These are phyloP conservation scores for Belonocnema kinseyi DNA, from an alignment of 1,140 invertebrate species.

Conservation along the genomic window DNA sequence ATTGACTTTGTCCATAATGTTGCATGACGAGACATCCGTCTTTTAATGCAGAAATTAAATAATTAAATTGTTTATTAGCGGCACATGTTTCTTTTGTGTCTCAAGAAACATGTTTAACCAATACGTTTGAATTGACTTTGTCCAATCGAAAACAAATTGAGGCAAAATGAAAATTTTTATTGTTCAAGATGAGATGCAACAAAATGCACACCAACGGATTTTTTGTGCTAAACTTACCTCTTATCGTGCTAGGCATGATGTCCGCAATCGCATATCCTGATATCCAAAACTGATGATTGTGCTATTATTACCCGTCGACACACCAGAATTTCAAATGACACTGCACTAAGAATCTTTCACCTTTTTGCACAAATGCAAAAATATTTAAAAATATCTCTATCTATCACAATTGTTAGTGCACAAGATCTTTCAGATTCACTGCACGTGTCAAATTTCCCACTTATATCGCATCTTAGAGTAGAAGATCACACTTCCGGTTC, in stretches of 20 bases:
- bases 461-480: slow-evolving; percentile 55
- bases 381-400: not conserved
- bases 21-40: too few relatives aligned
- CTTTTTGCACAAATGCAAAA: slow-evolving; percentile 3
- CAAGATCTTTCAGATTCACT: not conserved
- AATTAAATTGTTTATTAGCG: too few relatives aligned
- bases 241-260: slow-evolving; percentile 77
- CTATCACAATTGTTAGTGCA: slow-evolving; percentile 15
- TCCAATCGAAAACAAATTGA: too few relatives aligned
- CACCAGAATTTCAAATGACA: slow-evolving; percentile 27
- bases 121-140: too few relatives aligned
- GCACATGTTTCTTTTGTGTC: too few relatives aligned
- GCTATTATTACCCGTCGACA: slow-evolving; percentile 4
- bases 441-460: slow-evolving; percentile 48
- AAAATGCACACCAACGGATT: too few relatives aligned
- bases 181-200: too few relatives aligned
- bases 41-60: too few relatives aligned
- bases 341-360: slow-evolving; percentile 46
- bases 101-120: too few relatives aligned
- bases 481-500: not conserved
- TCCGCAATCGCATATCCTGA: slow-evolving; percentile 70
- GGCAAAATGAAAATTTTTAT: too few relatives aligned
- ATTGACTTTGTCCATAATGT: too few relatives aligned
- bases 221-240: slow-evolving; percentile 67
- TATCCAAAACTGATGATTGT: slow-evolving; percentile 57